phyloP scores from a whole-genome alignment of 2,113 vertebrate species.

The Alouatta palliata region DNA sequence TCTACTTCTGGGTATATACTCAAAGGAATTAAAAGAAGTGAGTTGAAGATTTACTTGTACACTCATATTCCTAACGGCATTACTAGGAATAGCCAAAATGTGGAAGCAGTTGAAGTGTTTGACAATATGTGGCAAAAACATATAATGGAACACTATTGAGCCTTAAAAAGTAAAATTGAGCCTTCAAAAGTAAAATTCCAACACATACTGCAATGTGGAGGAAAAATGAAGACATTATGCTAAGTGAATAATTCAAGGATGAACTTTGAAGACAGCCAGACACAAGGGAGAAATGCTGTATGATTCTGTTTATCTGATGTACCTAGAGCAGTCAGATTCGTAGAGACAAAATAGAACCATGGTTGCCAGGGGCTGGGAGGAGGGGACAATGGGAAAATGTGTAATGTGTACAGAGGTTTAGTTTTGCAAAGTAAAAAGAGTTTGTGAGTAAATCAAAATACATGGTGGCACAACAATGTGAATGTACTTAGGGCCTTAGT shows the following conservation, averaged over 20 bases:
- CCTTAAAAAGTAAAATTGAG: neutral
- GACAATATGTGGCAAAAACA: neutral
- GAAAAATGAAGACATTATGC: neutral
- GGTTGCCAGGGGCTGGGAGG: neutral
- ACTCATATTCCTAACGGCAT: neutral
- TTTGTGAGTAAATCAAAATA: neutral
- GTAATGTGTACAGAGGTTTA: neutral
- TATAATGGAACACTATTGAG: neutral
- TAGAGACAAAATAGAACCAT: neutral
- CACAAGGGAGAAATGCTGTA: neutral
- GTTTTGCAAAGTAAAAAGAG: neutral
- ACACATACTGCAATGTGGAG: neutral
- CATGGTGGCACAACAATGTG: neutral
- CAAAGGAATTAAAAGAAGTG: neutral
- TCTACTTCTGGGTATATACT: neutral
- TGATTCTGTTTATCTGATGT: neutral
- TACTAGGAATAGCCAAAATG: neutral
- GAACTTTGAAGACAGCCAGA: neutral
- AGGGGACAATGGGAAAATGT: neutral
- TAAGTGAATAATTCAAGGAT: neutral
- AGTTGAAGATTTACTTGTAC: neutral
- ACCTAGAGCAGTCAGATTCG: neutral
- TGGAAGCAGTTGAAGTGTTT: neutral
- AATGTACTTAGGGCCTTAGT: neutral
- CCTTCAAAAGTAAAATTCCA: neutral